A percentile compares a stretch with the other conserved stretches of the same genome.
Evolutionary conservation across 23 tunicate species (phyloP).

Genomic region (Phallusia fumigata): DNA sequence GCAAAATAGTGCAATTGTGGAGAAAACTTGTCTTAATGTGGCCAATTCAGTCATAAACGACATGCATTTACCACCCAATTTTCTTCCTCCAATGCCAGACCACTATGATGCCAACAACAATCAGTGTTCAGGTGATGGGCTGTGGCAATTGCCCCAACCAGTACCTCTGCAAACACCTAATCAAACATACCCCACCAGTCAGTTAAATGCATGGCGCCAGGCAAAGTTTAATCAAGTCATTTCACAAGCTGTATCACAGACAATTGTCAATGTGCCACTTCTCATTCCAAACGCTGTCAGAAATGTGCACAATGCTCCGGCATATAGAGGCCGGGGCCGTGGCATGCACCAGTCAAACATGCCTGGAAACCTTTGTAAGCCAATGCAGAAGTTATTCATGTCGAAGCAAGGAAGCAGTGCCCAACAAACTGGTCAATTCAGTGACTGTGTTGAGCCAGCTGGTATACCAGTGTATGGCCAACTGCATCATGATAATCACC

Average conservation of each 20-base stretch:
- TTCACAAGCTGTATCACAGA: constrained; percentile 27
- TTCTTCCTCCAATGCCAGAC: not conserved
- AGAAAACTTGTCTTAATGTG: constrained; percentile 18
- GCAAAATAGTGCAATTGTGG: constrained; percentile 29
- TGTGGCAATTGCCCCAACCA: constrained; percentile 26
- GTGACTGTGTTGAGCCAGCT: not conserved
- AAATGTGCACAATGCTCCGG: not conserved
- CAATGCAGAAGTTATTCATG: constrained; percentile 48
- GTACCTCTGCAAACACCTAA: not conserved
- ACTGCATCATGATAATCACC: constrained; percentile 15
- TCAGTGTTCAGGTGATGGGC: constrained; percentile 40
- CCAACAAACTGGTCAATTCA: not conserved
- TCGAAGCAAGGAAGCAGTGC: constrained; percentile 7
- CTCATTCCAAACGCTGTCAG: constrained; percentile 16
- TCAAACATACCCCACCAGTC: constrained; percentile 49
- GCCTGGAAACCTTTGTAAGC: constrained; percentile 39
- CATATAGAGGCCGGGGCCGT: constrained; percentile 24
- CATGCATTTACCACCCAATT: constrained; percentile 12
- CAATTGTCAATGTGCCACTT: constrained; percentile 5
- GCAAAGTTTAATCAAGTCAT: constrained; percentile 49
- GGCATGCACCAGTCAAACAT: constrained; percentile 20
- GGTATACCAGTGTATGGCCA: constrained; percentile 42
- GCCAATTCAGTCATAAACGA: not conserved
- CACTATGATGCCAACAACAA: constrained; percentile 20
- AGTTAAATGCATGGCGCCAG: constrained; percentile 53